Conservation (phyloP, 2,113 vertebrate species). For the Athene noctua region DNA sequence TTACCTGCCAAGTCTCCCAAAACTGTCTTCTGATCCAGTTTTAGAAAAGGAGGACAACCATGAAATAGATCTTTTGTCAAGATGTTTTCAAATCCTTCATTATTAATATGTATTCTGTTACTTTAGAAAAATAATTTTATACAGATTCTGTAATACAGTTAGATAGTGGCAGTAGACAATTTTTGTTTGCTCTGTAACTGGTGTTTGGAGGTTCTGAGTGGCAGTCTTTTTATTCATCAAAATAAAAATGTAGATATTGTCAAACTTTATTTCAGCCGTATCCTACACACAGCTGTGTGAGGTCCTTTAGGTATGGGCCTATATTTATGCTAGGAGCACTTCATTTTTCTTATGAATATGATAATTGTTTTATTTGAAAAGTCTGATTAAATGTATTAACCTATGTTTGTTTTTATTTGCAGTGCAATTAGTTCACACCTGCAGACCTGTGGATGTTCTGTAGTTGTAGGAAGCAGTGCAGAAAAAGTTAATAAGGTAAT, state of each 20-base stretch:
- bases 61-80: neutral
- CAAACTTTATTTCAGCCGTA: neutral
- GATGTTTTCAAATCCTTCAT: neutral
- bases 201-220: neutral
- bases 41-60: neutral
- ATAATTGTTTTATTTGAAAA: neutral
- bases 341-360: neutral
- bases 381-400: neutral
- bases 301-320: neutral
- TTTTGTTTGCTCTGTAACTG: neutral
- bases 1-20: neutral
- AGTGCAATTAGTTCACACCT: constrained; percentile 97
- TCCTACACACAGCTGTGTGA: neutral
- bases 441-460: constrained; percentile 96
- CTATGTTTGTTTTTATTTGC: constrained; percentile 28
- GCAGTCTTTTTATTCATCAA: neutral
- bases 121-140: neutral
- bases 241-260: neutral
- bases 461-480: constrained; percentile 94
- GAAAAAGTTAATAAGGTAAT: constrained; percentile 98
- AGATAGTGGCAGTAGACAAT: neutral
- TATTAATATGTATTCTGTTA: neutral
- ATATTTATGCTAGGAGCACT: neutral
- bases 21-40: neutral
- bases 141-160: neutral